Evolutionary conservation across 2,113 vertebrate species (phyloP), one percentile per base, ranked within the genome.

Genomic region (Phoxinus phoxinus): DNA sequence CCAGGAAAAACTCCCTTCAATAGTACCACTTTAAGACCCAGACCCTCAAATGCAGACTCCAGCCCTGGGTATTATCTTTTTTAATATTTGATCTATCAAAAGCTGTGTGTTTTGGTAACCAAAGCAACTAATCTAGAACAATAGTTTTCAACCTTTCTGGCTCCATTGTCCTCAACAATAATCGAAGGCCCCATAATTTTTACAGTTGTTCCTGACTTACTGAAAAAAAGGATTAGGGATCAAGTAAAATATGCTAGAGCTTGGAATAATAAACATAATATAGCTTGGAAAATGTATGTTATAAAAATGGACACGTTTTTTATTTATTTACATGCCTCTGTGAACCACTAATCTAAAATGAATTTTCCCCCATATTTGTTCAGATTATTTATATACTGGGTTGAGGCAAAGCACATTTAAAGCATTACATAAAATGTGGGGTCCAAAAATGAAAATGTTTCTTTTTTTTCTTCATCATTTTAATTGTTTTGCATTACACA

Each of bases 11-110:
- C 85, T 13, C 94, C 96, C 0, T 97, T 98, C 85, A 92, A 87
- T 87, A 87, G 84, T 11, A 91, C 88, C 17, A 1, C 90, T 10
- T 84, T 89, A 13, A 94, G 95, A 51, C 95, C 95, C 88, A 48
- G 85, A 6, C 6, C 53, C 3, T 3, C 30, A 65, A 85, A 90
- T 0, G 82, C 11, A 1, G 87, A 88, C 0, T 12, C 58, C 3
- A 92, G 81, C 86, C 97, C 96, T 6, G 95, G 97, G 97, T 98
- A 93, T 15, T 30, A 48, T 76, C 25, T 6, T 59, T 78, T 74
- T 48, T 10, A 71, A 3, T 5, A 15, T 80, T 19, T 41, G 11
- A 80, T 32, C 12, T 67, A 67, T 67, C 27, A 69, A 69, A 67
- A 53, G 2, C 6, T 53, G 17, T 35, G 15, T 35, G 2, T 69